Evolutionary conservation across 1,140 invertebrate genomes (phyloP), one percentile per base, ranked within the genome.

Genomic region (Drosophila triauraria): DNA sequence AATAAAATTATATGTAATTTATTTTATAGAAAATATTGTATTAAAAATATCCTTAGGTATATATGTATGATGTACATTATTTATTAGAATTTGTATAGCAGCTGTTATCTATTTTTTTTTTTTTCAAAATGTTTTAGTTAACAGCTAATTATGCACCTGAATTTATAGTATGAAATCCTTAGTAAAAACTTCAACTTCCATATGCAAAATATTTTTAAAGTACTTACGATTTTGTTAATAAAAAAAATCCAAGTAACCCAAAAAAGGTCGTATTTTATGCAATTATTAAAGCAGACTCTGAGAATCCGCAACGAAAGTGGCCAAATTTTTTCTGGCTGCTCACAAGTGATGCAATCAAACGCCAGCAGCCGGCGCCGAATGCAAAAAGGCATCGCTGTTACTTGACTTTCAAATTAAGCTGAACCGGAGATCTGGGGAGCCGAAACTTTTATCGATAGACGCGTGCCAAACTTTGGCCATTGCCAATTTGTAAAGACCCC

Each of bases 401-500:
- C 68, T 86, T 75, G 75, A 64, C 53, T 56, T 65, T 54, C 48
- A 64, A 78, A 78, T 70, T 78, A 75, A 75, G 61, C 56, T 51
- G 38, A 59, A 35, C 23, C 17, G 68, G 32, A 59, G 20, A 56
- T 38, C 48, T 54, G 32, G 47, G 20, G 17, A 50, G 30, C 23
- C 13, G 27, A 58, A 78, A 77, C 63, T 77, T 78, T 69, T 78
- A 69, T 69, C 63, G 63, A 78, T 78, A 69, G 63, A 69, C 65
- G 75, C 63, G 51, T 50, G 56, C 54, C 62, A 77, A 77, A 77
- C 62, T 77, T 77, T 77, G 63, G 56, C 75, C 56, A 68, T 77
- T 77, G 75, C 47, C 75, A 77, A 77, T 77, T 77, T 77, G 75
- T 77, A 68, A 77, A 69, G 74, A 77, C 74, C 50, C 71, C 20